Evolutionary conservation across 2,888 invertebrate genomes (phyloP), one percentile per base, ranked within the genome.

Genomic region (Ectemnius continuus): DNA sequence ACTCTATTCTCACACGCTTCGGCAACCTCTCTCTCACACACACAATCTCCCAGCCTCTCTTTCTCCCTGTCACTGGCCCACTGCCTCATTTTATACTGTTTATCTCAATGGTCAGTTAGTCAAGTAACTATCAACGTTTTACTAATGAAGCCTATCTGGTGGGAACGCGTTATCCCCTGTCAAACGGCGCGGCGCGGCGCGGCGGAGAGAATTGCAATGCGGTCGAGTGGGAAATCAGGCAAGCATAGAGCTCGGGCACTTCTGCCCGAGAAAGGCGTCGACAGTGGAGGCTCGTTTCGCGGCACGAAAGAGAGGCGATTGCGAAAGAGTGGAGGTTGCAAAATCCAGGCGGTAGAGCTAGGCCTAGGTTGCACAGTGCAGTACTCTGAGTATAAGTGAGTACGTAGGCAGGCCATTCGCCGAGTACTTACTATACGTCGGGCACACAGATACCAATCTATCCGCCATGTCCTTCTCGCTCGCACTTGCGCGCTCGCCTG

Each of bases 281-380:
- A 58, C 13, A 58, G 20, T 58, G 20, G 18, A 20, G 23, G 58
- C 58, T 20, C 58, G 62, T 59, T 62, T 62, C 47, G 74, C 72
- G 67, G 67, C 67, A 67, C 68, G 72, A 67, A 61, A 84, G 82
- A 81, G 79, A 73, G 59, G 76, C 67, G 73, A 63, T 85, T 85
- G 82, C 85, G 84, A 85, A 85, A 86, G 76, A 67, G 71, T 61
- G 76, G 23, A 74, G 78, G 69, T 62, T 69, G 69, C 69, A 57
- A 47, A 59, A 47, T 45, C 45, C 5, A n/a, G 62, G 62, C 28
- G 45, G 56, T 67, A 45, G 58, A 52, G 78, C 71, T 76, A 79
- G 79, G 69, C 74, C 80, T 76, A 77, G 68, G 74, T 72, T 77
- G 70, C 73, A 36, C 26, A 46, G 2, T n/a, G 36, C 36, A 36